Evolutionary conservation across 2,113 vertebrate genomes (phyloP), one percentile per base, ranked within the genome.

Genomic region (Hoplias malabaricus): DNA sequence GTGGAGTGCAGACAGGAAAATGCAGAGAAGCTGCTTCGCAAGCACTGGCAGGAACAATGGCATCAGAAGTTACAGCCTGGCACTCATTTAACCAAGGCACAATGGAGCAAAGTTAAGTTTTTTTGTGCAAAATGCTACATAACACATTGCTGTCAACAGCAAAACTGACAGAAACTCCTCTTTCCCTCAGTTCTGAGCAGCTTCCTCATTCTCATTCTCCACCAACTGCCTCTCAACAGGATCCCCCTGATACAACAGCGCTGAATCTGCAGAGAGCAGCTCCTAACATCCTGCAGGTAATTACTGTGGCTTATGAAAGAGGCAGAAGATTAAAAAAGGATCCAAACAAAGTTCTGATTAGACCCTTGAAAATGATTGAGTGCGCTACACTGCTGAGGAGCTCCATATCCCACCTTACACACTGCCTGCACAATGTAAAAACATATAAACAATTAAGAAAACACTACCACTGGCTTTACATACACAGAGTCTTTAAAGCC

Each of bases 211-310:
- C 12, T 46, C 27, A 53, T 48, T 56, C 31, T n/a, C 25, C 9
- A 48, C 25, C 12, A 6, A 74, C 38, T 1, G 56, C 53, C 19
- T 23, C 56, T 8, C 33, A 61, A 69, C 63, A 76, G 36, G 48
- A 33, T 65, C 11, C 59, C 61, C 57, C 62, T 77, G 82, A 77
- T 70, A 61, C 75, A 75, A 75, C 43, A 56, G 81, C 63, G 23
- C 79, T 70, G 82, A 81, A 86, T 81, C 87, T 69, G 73, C 85
- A 82, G 88, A 88, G 87, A 88, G 81, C 78, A 40, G 80, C 83
- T 85, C 80, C 81, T 85, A 80, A 79, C 82, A 84, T 89, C 87
- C 89, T 86, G 48, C 0, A 69, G 83, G 88, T 86, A 88, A 92
- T 90, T 87, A 89, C 74, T 81, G 40, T 53, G 54, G 4, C 75